Conservation (phyloP, 2,797 vertebrate species). For the Lophotriccus pileatus region DNA sequence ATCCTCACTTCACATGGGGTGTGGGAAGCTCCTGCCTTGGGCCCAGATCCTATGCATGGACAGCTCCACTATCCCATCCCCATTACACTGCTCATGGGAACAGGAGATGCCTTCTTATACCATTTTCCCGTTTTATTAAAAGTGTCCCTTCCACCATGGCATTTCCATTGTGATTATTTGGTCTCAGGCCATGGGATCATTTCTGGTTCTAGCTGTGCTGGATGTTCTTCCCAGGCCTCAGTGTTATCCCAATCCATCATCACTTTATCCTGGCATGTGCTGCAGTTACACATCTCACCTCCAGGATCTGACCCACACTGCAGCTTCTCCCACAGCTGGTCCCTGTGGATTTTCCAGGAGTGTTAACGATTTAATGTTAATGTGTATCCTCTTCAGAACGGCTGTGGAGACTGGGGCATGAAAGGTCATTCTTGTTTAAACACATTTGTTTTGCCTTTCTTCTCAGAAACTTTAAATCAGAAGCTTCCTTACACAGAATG, state of each 20-base stretch:
- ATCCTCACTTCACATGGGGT: neutral
- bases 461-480: constrained; percentile 39
- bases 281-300: neutral
- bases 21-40: neutral
- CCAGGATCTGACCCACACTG: neutral
- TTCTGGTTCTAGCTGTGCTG: neutral
- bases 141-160: neutral
- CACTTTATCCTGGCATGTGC: neutral
- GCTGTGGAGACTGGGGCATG: neutral
- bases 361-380: neutral
- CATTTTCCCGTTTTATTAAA: neutral
- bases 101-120: neutral
- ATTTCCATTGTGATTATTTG: neutral
- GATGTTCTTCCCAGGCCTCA: neutral
- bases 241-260: fast-evolving
- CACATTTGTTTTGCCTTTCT: constrained; percentile 3
- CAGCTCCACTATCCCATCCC: neutral
- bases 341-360: neutral
- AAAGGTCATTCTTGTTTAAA: constrained; percentile 30
- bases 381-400: neutral
- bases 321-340: neutral
- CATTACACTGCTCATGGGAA: neutral
- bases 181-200: neutral
- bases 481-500: neutral
- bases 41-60: neutral